These are phyloP conservation scores for Anastrepha ludens DNA, from an alignment of 1,140 invertebrate species.

Conservation along the genomic window DNA sequence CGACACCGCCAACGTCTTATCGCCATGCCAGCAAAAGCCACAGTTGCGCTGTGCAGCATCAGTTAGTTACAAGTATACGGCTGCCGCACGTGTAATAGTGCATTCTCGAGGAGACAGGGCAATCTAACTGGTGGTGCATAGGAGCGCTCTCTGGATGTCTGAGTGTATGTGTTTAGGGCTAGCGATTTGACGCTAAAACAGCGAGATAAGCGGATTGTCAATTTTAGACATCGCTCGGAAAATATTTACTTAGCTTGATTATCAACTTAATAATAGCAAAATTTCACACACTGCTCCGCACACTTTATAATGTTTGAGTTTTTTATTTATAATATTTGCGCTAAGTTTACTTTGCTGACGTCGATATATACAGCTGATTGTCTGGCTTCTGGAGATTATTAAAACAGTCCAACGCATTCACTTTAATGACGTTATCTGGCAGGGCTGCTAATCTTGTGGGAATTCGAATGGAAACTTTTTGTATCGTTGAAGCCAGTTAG, in stretches of 20 bases:
- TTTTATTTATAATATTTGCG: conserved; percentile 31
- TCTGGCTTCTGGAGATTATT: conserved; percentile 2
- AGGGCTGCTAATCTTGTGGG: neutral
- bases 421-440: neutral
- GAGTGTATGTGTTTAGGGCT: neutral
- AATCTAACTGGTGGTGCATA: neutral
- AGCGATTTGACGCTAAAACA: conserved; percentile 11
- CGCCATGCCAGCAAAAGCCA: neutral
- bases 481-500: neutral
- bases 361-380: neutral
- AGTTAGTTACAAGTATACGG: too few relatives aligned
- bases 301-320: conserved; percentile 10
- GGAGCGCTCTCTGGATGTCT: neutral
- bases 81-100: too few relatives aligned
- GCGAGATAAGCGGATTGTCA: conserved; percentile 45
- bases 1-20: neutral
- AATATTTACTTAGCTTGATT: conserved; percentile 31
- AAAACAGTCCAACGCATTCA: neutral
- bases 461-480: neutral
- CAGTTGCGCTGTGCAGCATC: neutral
- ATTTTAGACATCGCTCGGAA: conserved; percentile 37
- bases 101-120: too few relatives aligned
- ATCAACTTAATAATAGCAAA: neutral
- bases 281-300: neutral
- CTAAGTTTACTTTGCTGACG: conserved; percentile 17